Base-by-base conservation (phyloP, 2,888 invertebrate genomes). In the Napeogenes inachia region DNA sequence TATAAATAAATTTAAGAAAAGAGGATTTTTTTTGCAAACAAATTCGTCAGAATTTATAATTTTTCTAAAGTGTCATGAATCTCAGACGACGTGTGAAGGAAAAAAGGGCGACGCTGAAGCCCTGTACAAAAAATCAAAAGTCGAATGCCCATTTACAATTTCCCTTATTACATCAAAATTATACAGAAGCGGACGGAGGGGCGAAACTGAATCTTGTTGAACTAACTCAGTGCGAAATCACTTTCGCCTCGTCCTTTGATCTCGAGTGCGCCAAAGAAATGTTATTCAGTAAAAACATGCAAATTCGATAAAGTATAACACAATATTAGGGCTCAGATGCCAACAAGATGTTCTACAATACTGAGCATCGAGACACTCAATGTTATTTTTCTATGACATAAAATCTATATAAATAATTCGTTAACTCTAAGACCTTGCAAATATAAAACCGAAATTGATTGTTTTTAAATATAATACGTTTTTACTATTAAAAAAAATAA, bases 221-320 rank as follows among this genome's bases (percentile, higher is more conserved):
- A 87, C 88, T 87, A 89, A 89, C 87, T 88, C 89, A 81, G 89
- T 88, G 90, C 89, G 89, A 89, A 90, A 90, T 90, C 90, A 90
- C 88, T 90, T 88, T 86, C 85, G 81, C 79, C 80, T 76, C 80
- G 82, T 78, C 87, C 90, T 90, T 90, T 90, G 90, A 90, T 89
- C 87, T 89, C 81, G 81, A 77, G 76, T 81, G 85, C 83, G 87
- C 87, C 88, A 89, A 90, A 89, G 90, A 88, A 88, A 90, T 87
- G 86, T 88, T 89, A 87, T 89, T 87, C 89, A 87, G 90, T 89
- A 90, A 90, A 90, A 90, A 90, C 89, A 90, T 90, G 90, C 87
- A 90, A 90, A 90, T 90, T 89, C 88, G 89, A 90, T 90, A 89
- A 89, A 86, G 87, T 89, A 89, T 89, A 89, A 90, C 86, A 89